These are phyloP conservation scores for Peromyscus leucopus DNA, from an alignment of 2,113 vertebrate species.

Conservation along the genomic window DNA sequence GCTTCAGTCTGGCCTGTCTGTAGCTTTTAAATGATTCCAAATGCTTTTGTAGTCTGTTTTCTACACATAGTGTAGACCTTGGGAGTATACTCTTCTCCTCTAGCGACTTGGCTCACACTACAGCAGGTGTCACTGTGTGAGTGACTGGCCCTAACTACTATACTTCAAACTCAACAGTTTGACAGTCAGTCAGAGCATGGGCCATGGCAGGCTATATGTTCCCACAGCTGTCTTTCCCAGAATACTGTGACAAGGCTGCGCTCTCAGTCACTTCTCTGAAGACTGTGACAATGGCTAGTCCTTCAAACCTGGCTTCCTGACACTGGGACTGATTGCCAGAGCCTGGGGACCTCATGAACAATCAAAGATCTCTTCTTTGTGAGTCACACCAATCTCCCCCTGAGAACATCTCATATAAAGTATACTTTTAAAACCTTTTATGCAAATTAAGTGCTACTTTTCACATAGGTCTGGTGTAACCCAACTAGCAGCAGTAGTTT, in stretches of 20 bases:
- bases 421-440: neutral
- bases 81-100: neutral
- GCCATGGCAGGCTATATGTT: neutral
- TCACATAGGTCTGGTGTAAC: neutral
- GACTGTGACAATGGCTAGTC: neutral
- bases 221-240: neutral
- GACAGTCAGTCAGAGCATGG: neutral
- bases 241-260: neutral
- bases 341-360: neutral
- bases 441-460: neutral
- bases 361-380: neutral
- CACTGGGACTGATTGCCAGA: neutral
- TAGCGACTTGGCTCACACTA: neutral
- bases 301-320: neutral
- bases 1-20: neutral
- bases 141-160: neutral
- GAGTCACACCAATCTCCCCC: neutral
- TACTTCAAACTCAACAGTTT: neutral
- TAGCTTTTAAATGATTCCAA: neutral
- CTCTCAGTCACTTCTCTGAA: neutral
- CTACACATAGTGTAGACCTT: neutral
- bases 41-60: neutral
- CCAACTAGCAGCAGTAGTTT: neutral
- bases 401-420: neutral
- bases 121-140: neutral